Evolutionary conservation across 2,888 invertebrate genomes (phyloP), one percentile per base, ranked within the genome.

Genomic region (Euphydryas editha): DNA sequence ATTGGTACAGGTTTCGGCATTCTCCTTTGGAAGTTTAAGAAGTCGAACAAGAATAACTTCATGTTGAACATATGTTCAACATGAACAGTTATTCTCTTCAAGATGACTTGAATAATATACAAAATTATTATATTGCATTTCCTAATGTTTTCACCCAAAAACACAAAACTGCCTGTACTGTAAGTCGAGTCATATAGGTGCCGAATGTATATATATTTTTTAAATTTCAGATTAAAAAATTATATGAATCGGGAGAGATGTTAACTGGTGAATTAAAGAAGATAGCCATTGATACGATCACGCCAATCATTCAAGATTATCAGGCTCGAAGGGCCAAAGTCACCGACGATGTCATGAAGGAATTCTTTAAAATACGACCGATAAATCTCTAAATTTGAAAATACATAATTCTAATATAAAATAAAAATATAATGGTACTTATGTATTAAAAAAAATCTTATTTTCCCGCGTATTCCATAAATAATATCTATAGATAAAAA

Each of bases 201-300:
- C 24, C 2, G 24, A 24, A 2, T 24, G 6, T 20, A 20, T 21
- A 20, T 20, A 18, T 59, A 44, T 67, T 21, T 61, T 21, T 47
- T 24, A 17, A 59, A 64, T 57, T 58, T 6, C 81, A 92, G 92
- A 84, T 95, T 47, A 90, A 92, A 69, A 90, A 97, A 94, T 95
- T 95, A 69, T 99, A 99, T 82, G 94, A 96, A 57, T 96, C 95
- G 73, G 99, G 99, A 2, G 95, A 95, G 79, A 90, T 99, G 88
- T 87, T 99, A 42, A 99, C 99, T 0, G 99, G 99, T 0, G 97
- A 99, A 85, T 93, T 99, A 66, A 99, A 99, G 87, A 97, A 97
- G 81, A 93, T 97, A 74, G 94, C 99, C 6, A 97, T 99, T 74
- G 96, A 96, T 0, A 85, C 84, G 0, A 90, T 93, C 62, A 81